Percentiles rank a stretch among this genome's conserved stretches.
Conservation (phyloP, 2,113 vertebrate species). For the Onychostoma macrolepis region DNA sequence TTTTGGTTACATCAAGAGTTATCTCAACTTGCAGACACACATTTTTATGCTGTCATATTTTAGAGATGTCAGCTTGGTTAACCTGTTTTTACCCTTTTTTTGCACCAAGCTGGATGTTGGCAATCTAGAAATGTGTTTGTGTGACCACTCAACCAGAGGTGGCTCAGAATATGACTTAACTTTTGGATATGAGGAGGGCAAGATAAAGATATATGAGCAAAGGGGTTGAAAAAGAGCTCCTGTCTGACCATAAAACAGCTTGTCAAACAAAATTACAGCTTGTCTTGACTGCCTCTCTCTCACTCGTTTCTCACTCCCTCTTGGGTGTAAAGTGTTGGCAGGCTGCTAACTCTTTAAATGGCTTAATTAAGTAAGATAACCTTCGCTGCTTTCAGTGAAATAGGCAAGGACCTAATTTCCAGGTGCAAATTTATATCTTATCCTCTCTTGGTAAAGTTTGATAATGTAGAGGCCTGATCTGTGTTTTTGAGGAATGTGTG, state of each 20-base stretch:
- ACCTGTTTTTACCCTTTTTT: not conserved
- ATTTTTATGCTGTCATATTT: not conserved
- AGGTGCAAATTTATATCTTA: not conserved
- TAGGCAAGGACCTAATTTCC: not conserved
- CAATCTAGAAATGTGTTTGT: not conserved
- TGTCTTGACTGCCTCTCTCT: not conserved
- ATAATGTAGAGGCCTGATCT: not conserved
- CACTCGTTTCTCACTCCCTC: not conserved
- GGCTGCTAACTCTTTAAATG: constrained; percentile 16
- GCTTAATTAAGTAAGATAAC: constrained; percentile 13
- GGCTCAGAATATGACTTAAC: not conserved
- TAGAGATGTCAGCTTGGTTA: not conserved
- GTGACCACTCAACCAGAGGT: not conserved
- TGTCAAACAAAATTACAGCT: constrained; percentile 35
- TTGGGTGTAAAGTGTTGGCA: constrained; percentile 23
- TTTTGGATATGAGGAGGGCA: not conserved
- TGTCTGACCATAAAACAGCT: not conserved
- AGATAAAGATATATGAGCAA: not conserved
- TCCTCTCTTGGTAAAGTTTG: not conserved
- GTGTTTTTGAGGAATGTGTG: not conserved
- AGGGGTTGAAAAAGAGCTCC: not conserved
- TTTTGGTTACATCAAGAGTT: not conserved
- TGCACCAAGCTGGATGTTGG: not conserved
- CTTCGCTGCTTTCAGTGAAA: constrained; percentile 10
- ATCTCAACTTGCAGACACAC: not conserved